phyloP scores from a whole-genome alignment of 2,113 vertebrate species.

The Uria aalge region DNA sequence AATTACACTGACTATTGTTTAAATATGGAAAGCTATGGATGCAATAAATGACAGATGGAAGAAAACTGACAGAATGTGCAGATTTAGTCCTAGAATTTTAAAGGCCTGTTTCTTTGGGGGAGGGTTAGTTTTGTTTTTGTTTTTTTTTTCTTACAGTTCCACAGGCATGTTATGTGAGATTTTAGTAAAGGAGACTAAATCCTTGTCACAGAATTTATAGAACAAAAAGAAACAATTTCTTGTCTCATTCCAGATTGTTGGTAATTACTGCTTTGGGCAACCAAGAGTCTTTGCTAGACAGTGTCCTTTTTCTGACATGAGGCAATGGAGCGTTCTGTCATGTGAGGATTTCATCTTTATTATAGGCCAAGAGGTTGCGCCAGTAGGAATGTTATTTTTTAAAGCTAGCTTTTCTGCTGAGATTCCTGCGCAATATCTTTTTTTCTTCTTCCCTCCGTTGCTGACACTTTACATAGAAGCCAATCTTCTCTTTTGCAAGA shows the following conservation, averaged over 20 bases:
- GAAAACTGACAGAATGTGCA: conserved; percentile 13
- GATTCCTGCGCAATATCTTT: background rate
- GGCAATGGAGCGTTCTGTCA: background rate
- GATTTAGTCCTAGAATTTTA: background rate
- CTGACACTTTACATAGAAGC: background rate
- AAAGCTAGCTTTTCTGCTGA: background rate
- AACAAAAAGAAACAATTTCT: background rate
- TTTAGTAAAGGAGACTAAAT: background rate
- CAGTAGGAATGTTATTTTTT: background rate
- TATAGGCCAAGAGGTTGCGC: background rate
- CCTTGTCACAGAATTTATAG: background rate
- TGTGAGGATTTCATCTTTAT: background rate
- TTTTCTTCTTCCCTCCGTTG: background rate
- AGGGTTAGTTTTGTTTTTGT: background rate
- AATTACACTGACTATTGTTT: conserved; percentile 56
- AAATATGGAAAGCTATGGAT: conserved; percentile 31
- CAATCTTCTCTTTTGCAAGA: conserved; percentile 14
- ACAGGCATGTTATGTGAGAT: background rate
- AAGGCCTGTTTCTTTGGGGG: background rate
- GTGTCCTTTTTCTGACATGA: background rate
- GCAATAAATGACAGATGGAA: background rate
- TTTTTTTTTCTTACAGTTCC: background rate
- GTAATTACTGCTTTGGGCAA: background rate
- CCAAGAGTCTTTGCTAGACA: background rate
- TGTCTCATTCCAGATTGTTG: background rate